phyloP scores from a whole-genome alignment of 2,113 vertebrate species.

The Dipodomys stephensi region DNA sequence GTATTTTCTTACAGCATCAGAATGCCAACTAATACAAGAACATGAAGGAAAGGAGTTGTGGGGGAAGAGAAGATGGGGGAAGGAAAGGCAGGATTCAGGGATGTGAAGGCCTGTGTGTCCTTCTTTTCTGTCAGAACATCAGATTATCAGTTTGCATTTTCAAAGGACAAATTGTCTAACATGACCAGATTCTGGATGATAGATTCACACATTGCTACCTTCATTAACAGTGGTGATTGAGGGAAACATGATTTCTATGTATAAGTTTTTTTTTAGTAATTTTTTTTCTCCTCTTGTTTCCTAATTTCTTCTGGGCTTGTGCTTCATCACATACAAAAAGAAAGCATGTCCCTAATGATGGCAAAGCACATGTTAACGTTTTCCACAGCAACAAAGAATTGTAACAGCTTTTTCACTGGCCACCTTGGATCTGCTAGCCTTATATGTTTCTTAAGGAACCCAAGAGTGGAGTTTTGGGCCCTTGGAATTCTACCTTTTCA shows the following conservation, averaged over 20 bases:
- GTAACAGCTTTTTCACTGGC: neutral
- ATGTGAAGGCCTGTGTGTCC: neutral
- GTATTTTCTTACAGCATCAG: neutral
- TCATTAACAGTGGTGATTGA: neutral
- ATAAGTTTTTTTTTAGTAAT: neutral
- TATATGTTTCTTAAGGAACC: neutral
- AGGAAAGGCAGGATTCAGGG: neutral
- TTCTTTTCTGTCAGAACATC: neutral
- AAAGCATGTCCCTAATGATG: neutral
- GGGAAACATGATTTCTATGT: neutral
- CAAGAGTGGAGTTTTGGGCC: neutral
- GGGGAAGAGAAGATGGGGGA: neutral
- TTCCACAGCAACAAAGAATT: neutral
- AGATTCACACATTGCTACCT: neutral
- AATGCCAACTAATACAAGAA: neutral
- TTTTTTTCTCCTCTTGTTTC: neutral
- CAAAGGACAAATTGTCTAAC: neutral
- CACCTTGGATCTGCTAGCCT: neutral
- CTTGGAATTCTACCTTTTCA: neutral
- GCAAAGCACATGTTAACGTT: neutral
- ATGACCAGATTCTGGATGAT: neutral
- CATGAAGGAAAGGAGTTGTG: neutral
- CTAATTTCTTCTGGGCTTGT: neutral
- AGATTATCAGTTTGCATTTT: no score
- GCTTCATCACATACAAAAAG: conserved; percentile 29